A percentile compares a stretch with the other conserved stretches of the same genome.
These are phyloP conservation scores for Uropsilus gracilis DNA, from an alignment of 2,113 vertebrate species.

Conservation along the genomic window DNA sequence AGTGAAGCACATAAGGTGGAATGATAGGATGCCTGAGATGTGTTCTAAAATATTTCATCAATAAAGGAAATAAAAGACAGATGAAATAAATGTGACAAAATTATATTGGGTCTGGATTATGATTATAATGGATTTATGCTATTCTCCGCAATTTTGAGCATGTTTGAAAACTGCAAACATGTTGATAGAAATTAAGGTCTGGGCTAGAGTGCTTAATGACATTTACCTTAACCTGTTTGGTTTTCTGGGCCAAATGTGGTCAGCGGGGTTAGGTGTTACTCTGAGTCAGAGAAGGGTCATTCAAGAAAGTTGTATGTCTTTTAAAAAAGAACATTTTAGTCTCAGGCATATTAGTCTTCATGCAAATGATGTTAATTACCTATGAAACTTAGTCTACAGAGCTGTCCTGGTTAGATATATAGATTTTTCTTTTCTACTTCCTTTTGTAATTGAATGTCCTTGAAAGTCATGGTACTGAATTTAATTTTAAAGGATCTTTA, in stretches of 20 bases:
- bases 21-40: not conserved
- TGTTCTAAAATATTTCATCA: not conserved
- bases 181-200: not conserved
- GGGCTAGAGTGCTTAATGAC: too few relatives aligned
- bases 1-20: not conserved
- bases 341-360: slow-evolving; percentile 17
- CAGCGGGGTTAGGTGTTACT: not conserved
- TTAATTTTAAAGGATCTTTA: not conserved
- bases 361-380: slow-evolving; percentile 49
- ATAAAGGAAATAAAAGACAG: not conserved
- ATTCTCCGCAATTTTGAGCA: not conserved
- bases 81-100: not conserved
- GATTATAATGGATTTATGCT: not conserved
- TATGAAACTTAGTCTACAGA: slow-evolving; percentile 30
- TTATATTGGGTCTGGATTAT: not conserved
- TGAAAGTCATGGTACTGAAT: not conserved
- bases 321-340: not conserved
- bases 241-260: not conserved
- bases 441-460: slow-evolving; percentile 37
- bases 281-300: not conserved
- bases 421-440: slow-evolving; percentile 23
- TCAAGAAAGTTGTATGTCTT: not conserved
- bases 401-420: slow-evolving; percentile 16
- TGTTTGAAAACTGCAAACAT: not conserved
- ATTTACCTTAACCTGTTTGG: not conserved